Percentiles rank a stretch among this genome's conserved stretches.
phyloP scores from a whole-genome alignment of 1,140 invertebrate genomes.

The Drosophila gunungcola region DNA sequence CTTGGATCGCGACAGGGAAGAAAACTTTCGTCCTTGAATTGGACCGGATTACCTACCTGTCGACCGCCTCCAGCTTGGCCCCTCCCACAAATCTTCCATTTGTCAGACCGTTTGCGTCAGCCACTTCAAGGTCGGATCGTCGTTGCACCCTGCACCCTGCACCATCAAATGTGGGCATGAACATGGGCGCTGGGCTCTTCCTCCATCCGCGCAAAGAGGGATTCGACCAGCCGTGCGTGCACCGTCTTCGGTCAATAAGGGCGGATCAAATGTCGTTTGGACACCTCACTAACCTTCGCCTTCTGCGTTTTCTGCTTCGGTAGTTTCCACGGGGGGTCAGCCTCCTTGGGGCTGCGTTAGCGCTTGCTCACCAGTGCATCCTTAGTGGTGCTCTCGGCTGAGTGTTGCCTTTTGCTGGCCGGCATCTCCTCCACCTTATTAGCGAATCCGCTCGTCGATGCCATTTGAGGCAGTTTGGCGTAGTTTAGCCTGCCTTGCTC shows the following conservation, averaged over 20 bases:
- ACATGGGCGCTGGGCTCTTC: neutral
- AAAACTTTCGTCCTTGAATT: too few relatives aligned
- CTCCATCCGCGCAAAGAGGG: neutral
- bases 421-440: conserved; percentile 1
- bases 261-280: conserved; percentile 1
- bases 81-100: too few relatives aligned
- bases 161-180: neutral
- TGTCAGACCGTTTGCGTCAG: too few relatives aligned
- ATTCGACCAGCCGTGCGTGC: neutral
- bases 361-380: neutral
- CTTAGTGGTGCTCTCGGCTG: neutral
- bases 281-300: neutral
- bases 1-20: too few relatives aligned
- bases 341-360: neutral
- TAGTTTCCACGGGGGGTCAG: neutral
- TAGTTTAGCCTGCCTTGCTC: too few relatives aligned
- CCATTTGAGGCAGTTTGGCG: too few relatives aligned
- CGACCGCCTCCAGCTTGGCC: too few relatives aligned
- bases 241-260: neutral
- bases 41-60: too few relatives aligned
- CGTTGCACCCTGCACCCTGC: too few relatives aligned
- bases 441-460: neutral
- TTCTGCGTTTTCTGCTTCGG: neutral
- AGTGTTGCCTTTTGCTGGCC: neutral
- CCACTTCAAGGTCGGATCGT: too few relatives aligned